These are phyloP conservation scores for Megaceryle torquata DNA, from an alignment of 2,113 vertebrate genomes.

Conservation along the genomic window DNA sequence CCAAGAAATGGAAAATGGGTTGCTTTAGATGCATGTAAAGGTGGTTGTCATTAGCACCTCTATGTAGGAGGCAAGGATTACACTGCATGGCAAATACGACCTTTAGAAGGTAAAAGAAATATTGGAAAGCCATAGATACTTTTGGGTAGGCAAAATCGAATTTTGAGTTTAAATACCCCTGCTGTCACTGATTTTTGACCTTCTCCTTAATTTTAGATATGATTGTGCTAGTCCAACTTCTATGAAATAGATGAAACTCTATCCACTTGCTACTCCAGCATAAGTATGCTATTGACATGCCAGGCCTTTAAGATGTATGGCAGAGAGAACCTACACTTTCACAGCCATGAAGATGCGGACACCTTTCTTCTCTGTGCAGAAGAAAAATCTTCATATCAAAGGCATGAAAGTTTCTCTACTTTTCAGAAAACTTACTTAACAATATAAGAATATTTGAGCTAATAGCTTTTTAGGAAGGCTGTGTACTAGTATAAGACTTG, in stretches of 20 bases:
- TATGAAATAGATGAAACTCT: background rate
- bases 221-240: too few relatives aligned
- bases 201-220: background rate
- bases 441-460: background rate
- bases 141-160: background rate
- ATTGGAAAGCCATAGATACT: background rate
- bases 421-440: background rate
- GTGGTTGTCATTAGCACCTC: background rate
- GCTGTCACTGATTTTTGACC: background rate
- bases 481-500: background rate
- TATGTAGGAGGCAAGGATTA: background rate
- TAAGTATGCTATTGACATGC: background rate
- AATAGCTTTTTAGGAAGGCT: background rate
- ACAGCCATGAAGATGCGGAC: background rate
- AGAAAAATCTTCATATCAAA: background rate
- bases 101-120: background rate
- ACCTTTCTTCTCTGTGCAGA: background rate
- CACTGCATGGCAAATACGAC: background rate
- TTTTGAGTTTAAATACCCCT: background rate
- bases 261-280: rapidly evolving
- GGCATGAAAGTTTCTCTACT: background rate
- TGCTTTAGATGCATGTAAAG: background rate
- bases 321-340: background rate
- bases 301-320: background rate
- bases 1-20: background rate